Evolutionary conservation across 2,797 vertebrate genomes (phyloP), one percentile per base, ranked within the genome.

Genomic region (Pseudochirops cupreus): DNA sequence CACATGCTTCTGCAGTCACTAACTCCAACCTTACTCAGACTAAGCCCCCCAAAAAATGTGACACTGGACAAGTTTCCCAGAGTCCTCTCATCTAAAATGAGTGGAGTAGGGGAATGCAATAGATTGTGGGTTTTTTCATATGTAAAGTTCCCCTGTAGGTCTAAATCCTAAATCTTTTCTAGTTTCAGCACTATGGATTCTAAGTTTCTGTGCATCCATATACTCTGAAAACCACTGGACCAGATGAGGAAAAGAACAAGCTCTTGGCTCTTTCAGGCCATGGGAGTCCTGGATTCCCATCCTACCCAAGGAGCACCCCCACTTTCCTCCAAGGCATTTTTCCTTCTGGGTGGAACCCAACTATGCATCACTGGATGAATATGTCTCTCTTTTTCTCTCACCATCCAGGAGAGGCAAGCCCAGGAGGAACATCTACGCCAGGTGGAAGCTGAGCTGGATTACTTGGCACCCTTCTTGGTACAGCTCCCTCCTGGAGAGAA

Each of bases 391-490:
- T 31, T 55, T 16, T 2, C 55, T 5, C 1, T 56, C 91, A 0
- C n/a, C 18, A 5, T 92, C 56, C 91, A 99, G 99, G 98, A 99
- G 74, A 98, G 97, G 0, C 90, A 97, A 52, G 92, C 95, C 91
- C 97, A 98, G 0, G 98, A 99, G 96, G 98, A 99, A 53, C 97
- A 97, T 39, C 18, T 95, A 39, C 97, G 94, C 39, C 97, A 98
- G 91, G 95, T 98, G 56, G 97, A 98, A 93, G 95, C 98, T 94
- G 98, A 98, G 46, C 96, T 98, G 95, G 99, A 99, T 98, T 98
- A 99, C 93, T 94, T 99, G 98, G 98, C 98, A 3, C 99, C 99
- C 0, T 99, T 99, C 97, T 97, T 99, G 96, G 98, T 97, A 16
- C 98, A 93, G 90, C 59, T 98, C n/a, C 98, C 98, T 0, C 96